These are phyloP conservation scores for Chloebia gouldiae DNA, from an alignment of 2,113 vertebrate genomes.

Conservation along the genomic window DNA sequence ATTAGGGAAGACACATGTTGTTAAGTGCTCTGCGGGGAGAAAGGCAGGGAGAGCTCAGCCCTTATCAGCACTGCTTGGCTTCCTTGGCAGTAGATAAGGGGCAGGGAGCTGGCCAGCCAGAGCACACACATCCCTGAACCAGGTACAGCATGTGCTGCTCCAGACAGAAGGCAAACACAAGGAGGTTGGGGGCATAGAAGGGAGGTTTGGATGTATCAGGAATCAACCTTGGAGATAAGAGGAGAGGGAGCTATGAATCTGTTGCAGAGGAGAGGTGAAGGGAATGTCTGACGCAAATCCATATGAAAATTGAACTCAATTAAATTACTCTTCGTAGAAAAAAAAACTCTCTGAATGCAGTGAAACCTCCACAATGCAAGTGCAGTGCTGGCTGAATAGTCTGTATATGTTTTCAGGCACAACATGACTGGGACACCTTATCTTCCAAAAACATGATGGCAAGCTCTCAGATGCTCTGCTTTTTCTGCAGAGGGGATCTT, in stretches of 20 bases:
- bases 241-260: not conserved
- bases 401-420: not conserved
- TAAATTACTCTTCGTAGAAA: not conserved
- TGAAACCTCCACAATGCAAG: not conserved
- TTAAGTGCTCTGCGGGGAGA: not conserved
- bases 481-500: not conserved
- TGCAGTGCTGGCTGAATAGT: not conserved
- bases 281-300: not conserved
- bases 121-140: not conserved
- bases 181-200: not conserved
- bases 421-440: not conserved
- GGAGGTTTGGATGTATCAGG: not conserved
- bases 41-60: not conserved
- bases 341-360: not conserved
- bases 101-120: not conserved
- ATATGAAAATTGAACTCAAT: not conserved
- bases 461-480: not conserved
- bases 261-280: not conserved
- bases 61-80: slow-evolving; percentile 15
- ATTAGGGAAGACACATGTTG: not conserved
- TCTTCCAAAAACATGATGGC: not conserved
- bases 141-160: not conserved
- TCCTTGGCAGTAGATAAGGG: not conserved
- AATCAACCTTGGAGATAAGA: not conserved
- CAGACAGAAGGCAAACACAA: not conserved